Percentiles rank a stretch among this genome's conserved stretches.
Conservation (phyloP, 2,797 vertebrate species). For the Enoplosus armatus region DNA sequence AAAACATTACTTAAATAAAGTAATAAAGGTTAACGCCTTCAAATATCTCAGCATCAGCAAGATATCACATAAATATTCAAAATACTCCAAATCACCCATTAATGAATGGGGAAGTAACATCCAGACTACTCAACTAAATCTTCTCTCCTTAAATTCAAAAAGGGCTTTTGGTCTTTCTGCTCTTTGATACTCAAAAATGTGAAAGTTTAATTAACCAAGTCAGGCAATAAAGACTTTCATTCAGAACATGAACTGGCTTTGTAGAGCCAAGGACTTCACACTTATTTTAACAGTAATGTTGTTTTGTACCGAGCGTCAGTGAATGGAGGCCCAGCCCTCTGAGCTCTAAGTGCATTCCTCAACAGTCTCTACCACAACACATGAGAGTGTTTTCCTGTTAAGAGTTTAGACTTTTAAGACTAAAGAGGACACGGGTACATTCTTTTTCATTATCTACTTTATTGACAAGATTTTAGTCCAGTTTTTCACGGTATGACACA, state of each 20-base stretch:
- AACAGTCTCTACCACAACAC: conserved; percentile 14
- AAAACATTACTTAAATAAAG: neutral
- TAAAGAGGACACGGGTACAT: conserved; percentile 15
- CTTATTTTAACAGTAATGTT: neutral
- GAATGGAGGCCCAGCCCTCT: conserved; percentile 1
- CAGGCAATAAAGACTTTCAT: neutral
- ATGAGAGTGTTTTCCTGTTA: conserved; percentile 24
- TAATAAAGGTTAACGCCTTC: neutral
- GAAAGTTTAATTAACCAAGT: conserved; percentile 12
- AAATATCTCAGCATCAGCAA: conserved; percentile 7
- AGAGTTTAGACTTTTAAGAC: neutral
- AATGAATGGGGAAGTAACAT: conserved; percentile 8
- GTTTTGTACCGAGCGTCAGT: neutral
- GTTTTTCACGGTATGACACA: neutral
- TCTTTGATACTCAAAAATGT: conserved; percentile 17
- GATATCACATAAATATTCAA: conserved; percentile 15
- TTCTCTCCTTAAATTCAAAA: neutral
- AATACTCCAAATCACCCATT: neutral
- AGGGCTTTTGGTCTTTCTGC: neutral
- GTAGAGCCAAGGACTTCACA: conserved; percentile 49
- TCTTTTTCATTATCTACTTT: conserved; percentile 24
- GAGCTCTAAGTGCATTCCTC: conserved; percentile 49
- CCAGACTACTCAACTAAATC: neutral
- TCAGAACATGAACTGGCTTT: conserved; percentile 28
- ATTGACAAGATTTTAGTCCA: conserved; percentile 26